Base-by-base conservation (phyloP, 2,888 invertebrate species). In the Polylopha cassiicola region DNA sequence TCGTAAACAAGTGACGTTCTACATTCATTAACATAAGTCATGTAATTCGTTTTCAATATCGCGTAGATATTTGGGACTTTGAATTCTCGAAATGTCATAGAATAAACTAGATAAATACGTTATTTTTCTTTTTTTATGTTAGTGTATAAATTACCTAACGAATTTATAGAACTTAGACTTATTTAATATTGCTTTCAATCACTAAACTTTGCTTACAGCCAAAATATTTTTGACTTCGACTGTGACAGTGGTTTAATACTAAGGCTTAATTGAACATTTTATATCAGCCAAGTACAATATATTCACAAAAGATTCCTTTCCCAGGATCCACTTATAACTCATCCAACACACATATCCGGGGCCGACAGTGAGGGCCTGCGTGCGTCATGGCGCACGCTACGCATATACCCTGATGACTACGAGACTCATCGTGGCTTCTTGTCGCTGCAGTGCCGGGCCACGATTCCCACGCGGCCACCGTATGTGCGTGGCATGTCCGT, bases 351-450 rank as follows among this genome's bases (percentile, higher is more conserved):
- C 58, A 56, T 80, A n/a, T 82, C 84, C 0, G 72, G 77, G 0
- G 78, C 81, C 0, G 84, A 82, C 53, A 64, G 77, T 4, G 84
- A 84, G 29, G 82, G 84, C 0, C 69, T 84, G 1, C 70, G 65
- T 0, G 84, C 84, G 1, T 80, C 84, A 0, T 84, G 84, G 84
- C 59, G 84, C 17, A 81, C 81, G 0, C 64, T 84, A 0, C 81
- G 79, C 53, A 77, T 84, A 15, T 77, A 48, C 45, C 81, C 84
- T 0, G 81, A 81, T 30, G 82, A 82, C 63, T 80, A 81, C 58
- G 65, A 68, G 8, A 76, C 81, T 9, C 75, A 75, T 43, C 73
- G 82, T 39, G 84, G 81, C 21, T 82, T 69, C 52, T 48, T 84
- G 50, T 67, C 81, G 47, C 66, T 84, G 48, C 63, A 76, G 20